phyloP scores from a whole-genome alignment of 2,888 invertebrate genomes.

The Leucophora obtusa region DNA sequence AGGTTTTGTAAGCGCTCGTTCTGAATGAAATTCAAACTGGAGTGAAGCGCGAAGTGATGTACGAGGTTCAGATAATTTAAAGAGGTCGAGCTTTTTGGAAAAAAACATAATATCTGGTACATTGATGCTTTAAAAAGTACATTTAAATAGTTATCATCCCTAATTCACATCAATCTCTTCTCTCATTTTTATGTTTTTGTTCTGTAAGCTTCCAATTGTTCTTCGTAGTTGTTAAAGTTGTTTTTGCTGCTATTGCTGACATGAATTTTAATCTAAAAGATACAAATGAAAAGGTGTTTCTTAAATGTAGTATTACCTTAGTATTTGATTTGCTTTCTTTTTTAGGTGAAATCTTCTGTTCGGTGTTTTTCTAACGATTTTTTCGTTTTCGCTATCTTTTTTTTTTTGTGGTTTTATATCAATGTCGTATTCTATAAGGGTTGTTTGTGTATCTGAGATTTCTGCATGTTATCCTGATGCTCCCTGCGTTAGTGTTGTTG shows the following conservation, averaged over 20 bases:
- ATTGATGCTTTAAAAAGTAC: not conserved
- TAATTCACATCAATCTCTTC: not conserved
- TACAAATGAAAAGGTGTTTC: constrained; percentile 77
- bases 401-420: constrained; percentile 38
- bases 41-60: too few relatives aligned
- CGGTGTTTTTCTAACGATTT: constrained; percentile 19
- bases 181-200: not conserved
- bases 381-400: constrained; percentile 44
- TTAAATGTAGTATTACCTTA: constrained; percentile 59
- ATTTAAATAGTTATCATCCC: not conserved
- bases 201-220: constrained; percentile 20
- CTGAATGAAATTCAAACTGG: too few relatives aligned
- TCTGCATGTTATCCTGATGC: constrained; percentile 58
- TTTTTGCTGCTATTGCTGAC: constrained; percentile 63
- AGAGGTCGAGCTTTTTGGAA: too few relatives aligned
- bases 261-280: constrained; percentile 78
- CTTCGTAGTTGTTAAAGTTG: constrained; percentile 17
- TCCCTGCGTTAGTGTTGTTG: constrained; percentile 22
- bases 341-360: constrained; percentile 38
- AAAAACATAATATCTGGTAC: too few relatives aligned
- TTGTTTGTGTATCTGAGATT: constrained; percentile 64
- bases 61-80: too few relatives aligned
- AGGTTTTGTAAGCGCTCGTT: too few relatives aligned
- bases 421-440: constrained; percentile 39
- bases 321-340: constrained; percentile 50